Base-by-base conservation (phyloP, 1,140 invertebrate genomes). In the Branchinecta lindahli region DNA sequence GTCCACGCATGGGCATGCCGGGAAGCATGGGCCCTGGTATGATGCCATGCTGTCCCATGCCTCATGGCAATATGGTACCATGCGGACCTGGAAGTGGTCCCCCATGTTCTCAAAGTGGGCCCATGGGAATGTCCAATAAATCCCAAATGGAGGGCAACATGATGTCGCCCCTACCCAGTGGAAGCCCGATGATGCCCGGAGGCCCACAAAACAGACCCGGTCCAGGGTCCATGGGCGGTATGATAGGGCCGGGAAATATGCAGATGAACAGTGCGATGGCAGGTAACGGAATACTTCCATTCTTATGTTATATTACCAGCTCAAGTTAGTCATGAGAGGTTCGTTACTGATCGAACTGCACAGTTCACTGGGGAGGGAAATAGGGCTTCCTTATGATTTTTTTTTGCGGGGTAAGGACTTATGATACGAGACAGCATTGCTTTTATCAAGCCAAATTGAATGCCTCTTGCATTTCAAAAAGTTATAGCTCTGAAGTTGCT, bases 181-280 rank as follows among this genome's bases (percentile, higher is more conserved):
- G 72, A n/a, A 71, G 72, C 52, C 74, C 73, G 21, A 68, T 70
- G 71, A 70, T 47, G 12, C 72, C 73, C 70, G 74, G 74, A 65
- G 75, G 75, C 10, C 74, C 74, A 7, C 74, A 72, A 69, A 72
- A 70, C 9, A 66, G 66, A 47, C 70, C 69, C 68, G 73, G 73
- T 52, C 73, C 68, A 20, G 69, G 67, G 52, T 69, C 65, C 45
- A 68, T 71, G 73, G 71, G 73, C n/a, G 67, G 52, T 12, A 61
- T 61, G 52, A 61, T 61, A 6, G 52, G 52, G 18, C 52, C 52
- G 12, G 52, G 52, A 12, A 20, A 20, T 61, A 61, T 61, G 52
- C 52, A 61, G 18, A 61, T 61, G 52, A 20, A 20, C 4, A 12
- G 12, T 68, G 33, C 75, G 44, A 68, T 76, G 20, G 70, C 67